Conservation (phyloP, 2,888 invertebrate species). For the Sinohyriopsis cumingii region DNA sequence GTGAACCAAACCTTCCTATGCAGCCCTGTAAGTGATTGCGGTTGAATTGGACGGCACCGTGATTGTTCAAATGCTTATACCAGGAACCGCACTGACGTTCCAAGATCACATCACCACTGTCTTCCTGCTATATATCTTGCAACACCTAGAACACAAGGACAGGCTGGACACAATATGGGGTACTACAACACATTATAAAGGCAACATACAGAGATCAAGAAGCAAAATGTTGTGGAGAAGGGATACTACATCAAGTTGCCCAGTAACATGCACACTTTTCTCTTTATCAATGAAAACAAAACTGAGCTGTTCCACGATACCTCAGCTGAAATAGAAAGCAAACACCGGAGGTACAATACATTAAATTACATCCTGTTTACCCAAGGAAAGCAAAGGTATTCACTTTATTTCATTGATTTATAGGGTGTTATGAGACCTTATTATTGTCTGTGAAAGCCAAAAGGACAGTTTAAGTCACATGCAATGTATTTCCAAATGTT, state of each 20-base stretch:
- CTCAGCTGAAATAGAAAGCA: background rate
- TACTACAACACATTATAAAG: no score
- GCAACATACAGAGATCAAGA: slow-evolving; percentile 15
- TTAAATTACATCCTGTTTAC: slow-evolving; percentile 21
- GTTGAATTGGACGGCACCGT: no score
- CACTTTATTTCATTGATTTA: slow-evolving; percentile 31
- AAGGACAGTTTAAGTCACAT: slow-evolving; percentile 34
- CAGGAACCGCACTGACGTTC: no score
- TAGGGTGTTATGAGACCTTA: slow-evolving; percentile 36
- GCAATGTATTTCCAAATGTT: slow-evolving; percentile 25
- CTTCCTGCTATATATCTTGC: background rate
- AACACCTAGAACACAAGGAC: background rate
- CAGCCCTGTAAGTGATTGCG: no score
- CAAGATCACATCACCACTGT: background rate
- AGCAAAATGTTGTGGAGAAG: slow-evolving; percentile 24
- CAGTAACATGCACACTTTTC: slow-evolving; percentile 18
- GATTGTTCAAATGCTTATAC: no score
- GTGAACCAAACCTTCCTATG: no score
- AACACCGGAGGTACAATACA: slow-evolving; percentile 25
- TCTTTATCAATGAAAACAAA: slow-evolving; percentile 22
- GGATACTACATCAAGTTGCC: slow-evolving; percentile 5
- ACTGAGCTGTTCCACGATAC: slow-evolving; percentile 19
- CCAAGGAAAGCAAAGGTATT: slow-evolving; percentile 19
- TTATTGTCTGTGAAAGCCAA: slow-evolving; percentile 22
- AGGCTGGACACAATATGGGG: background rate